Base-by-base conservation (phyloP, 37 sponge, comb jelly and placozoan species). In the Bolinopsis microptera region DNA sequence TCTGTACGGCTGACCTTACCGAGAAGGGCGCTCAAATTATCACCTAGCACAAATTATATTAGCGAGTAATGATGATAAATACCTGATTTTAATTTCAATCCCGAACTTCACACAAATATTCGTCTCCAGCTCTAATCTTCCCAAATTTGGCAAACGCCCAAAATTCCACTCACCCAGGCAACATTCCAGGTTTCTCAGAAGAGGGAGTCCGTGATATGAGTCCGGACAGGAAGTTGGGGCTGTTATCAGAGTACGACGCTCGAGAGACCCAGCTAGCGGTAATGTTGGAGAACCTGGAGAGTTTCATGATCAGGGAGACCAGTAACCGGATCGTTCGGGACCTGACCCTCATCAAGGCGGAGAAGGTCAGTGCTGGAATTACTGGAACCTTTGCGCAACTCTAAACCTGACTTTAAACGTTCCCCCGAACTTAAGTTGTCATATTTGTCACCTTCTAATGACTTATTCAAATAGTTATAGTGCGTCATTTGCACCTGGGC, bases 251-350 rank as follows among this genome's bases (percentile, higher is more conserved):
- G 90, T 86, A 36, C 31, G 90, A 86, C 36, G 61, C 61, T n/a
- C 32, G 90, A 25, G 90, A 86, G 26, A 28, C 90, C 26, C 90
- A 86, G 67, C 24, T 86, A 26, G 90, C 68, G 0, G 36, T 86
- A n/a, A 13, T 86, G 67, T 30, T 86, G 68, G 90, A 86, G 67
- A 86, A 86, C 68, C 67, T 86, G 26, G 90, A 86, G 90, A 86
- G 90, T 39, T 86, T 35, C 90, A 86, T 86, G 90, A 86, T 86
- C 27, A 86, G 90, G 90, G 90, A 86, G 67, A 86, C 90, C 1
- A n/a, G 26, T 13, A 86, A 86, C 67, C 32, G 68, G 41, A 86
- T 86, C 16, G 0, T n/a, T 0, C 41, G 90, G n/a, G 90, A 86
- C 36, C 24, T 34, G 0, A 86, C 90, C 0, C 90, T 86, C 41